Conservation (phyloP, 2,113 vertebrate species). For the Tyto alba region DNA sequence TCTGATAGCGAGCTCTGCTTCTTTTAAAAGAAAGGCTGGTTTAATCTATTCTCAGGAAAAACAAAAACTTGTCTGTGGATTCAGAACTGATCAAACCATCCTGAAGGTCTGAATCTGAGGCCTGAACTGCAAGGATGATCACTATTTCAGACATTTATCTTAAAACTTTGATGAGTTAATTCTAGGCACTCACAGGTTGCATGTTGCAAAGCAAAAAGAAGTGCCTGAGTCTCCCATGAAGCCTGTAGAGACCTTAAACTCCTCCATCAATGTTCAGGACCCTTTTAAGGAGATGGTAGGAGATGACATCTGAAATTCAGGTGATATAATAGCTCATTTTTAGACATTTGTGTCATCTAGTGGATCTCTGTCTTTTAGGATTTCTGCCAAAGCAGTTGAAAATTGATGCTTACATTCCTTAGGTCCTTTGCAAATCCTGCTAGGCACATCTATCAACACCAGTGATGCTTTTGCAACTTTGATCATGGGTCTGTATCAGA, state of each 20-base stretch:
- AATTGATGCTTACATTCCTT: not conserved
- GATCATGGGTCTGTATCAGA: not conserved
- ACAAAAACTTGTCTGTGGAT: not conserved
- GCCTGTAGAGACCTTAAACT: not conserved
- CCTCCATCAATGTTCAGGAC: not conserved
- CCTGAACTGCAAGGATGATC: not conserved
- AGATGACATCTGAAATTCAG: not conserved
- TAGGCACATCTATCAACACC: not conserved
- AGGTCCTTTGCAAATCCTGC: not conserved
- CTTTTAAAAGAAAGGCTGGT: not conserved
- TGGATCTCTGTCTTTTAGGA: not conserved
- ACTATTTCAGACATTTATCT: not conserved
- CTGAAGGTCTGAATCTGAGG: not conserved
- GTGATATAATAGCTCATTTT: not conserved
- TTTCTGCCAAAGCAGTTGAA: not conserved
- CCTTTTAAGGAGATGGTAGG: not conserved
- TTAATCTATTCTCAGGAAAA: not conserved
- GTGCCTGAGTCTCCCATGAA: rapidly evolving
- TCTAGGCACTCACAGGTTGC: not conserved
- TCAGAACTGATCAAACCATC: not conserved
- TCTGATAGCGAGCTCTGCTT: not conserved
- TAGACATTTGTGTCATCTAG: not conserved
- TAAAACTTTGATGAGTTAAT: not conserved
- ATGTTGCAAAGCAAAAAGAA: not conserved
- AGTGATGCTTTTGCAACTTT: not conserved